Evolutionary conservation across 2,888 invertebrate genomes (phyloP), one percentile per base, ranked within the genome.

Genomic region (Cantharis nigra): DNA sequence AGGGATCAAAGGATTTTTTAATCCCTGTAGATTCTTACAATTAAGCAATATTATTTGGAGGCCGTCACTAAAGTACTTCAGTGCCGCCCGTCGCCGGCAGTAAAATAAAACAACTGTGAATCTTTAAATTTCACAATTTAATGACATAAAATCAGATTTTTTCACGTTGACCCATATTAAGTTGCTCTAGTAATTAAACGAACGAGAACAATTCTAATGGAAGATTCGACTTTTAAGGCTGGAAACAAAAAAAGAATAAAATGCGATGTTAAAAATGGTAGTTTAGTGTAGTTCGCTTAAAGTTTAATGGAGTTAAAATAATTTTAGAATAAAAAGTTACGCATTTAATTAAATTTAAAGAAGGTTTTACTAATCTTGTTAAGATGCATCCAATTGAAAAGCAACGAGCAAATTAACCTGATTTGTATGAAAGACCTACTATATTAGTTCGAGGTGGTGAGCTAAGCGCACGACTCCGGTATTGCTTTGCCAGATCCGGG

Each of bases 401-500:
- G 64, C 74, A 78, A 78, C 76, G 74, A 76, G 78, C 74, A 76
- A 77, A 79, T 79, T 79, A 79, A 79, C 76, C 72, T 74, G 76
- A 79, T 79, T 79, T 79, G 79, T 79, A 79, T 77, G 76, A 79
- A 79, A 79, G 78, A 79, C 74, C 77, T 75, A 76, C 75, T 77
- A 78, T 78, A 80, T 80, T 80, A 80, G 78, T 76, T 77, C 73
- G 77, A 78, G 77, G 77, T 72, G 76, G 78, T 79, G 77, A 78
- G 78, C 78, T 77, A 77, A 79, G 79, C 78, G 76, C 79, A 72
- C 76, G 78, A 75, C 77, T 76, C 79, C 80, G 80, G 76, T 78
- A 81, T 80, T 83, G 82, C 83, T 84, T 81, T 83, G 83, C 84
- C 81, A 88, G 89, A 89, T 89, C 89, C 89, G 84, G 86, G 86